Conservation (phyloP, 1,140 invertebrate genomes). For the Grapholita molesta region DNA sequence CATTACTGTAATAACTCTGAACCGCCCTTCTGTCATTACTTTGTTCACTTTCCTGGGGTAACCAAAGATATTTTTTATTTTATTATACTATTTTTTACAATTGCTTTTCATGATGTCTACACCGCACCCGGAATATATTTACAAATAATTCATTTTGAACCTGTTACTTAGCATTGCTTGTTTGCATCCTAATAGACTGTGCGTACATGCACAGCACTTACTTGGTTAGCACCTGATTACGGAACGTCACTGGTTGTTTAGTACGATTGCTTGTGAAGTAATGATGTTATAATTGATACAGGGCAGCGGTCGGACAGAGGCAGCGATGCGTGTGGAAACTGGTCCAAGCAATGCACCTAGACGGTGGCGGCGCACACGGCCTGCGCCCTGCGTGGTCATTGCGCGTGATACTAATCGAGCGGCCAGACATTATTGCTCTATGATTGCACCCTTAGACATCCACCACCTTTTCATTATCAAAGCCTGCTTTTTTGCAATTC, state of each 20-base stretch:
- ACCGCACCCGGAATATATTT: slow-evolving; percentile 12
- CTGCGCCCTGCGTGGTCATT: slow-evolving; percentile 21
- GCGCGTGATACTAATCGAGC: slow-evolving; percentile 20
- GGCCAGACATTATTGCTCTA: slow-evolving; percentile 21
- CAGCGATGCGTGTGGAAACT: slow-evolving; percentile 22
- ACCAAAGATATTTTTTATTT: slow-evolving; percentile 46
- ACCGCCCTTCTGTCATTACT: slow-evolving; percentile 67
- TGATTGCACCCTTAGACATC: slow-evolving; percentile 22
- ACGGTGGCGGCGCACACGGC: not conserved
- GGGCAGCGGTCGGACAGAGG: not conserved
- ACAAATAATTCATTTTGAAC: slow-evolving; percentile 23
- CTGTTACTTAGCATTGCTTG: slow-evolving; percentile 12
- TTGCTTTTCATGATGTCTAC: slow-evolving; percentile 28
- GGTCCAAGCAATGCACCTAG: slow-evolving; percentile 16
- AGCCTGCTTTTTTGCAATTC: slow-evolving; percentile 23
- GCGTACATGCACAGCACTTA: not conserved
- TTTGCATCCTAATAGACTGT: slow-evolving; percentile 6
- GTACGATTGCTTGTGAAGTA: not conserved
- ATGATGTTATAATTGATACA: slow-evolving; percentile 18
- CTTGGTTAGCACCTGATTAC: slow-evolving; percentile 8
- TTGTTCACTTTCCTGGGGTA: slow-evolving; percentile 52
- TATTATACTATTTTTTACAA: slow-evolving; percentile 37
- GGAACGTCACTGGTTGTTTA: not conserved
- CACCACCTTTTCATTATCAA: slow-evolving; percentile 22
- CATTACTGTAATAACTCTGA: slow-evolving; percentile 68